Evolutionary conservation across 2,888 invertebrate species (phyloP), one percentile per base, ranked within the genome.

Genomic region (Chloroclystis v-ata): DNA sequence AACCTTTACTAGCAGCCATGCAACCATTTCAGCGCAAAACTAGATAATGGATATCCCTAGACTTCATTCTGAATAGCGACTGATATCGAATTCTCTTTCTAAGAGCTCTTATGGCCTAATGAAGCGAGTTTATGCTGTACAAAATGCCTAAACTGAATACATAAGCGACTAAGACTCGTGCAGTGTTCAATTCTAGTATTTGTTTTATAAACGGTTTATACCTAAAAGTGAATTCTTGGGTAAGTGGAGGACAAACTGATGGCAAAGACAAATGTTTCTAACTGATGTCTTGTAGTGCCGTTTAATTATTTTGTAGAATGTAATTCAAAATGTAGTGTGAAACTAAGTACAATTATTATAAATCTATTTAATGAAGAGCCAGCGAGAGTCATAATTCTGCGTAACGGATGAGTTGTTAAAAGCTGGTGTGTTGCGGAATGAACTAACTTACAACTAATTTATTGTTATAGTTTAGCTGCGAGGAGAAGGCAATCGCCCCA

Each of bases 391-490:
- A 56, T 68, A 69, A 70, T 67, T 67, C 64, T 56, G 49, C 58
- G 65, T 74, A 72, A 75, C 72, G 71, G 70, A 72, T 70, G 67
- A 75, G 71, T 67, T 73, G 73, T 74, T 75, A 73, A 79, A 75
- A 71, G 68, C 62, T 61, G 63, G 63, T 61, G 60, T 71, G 69
- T 71, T 64, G 69, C 61, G 65, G 65, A 67, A 63, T 58, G 69
- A 69, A 73, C 73, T 69, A 78, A 78, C 72, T 79, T 79, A 69
- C 67, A 57, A 56, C 56, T 67, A 77, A 81, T 81, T 80, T 80
- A 82, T 77, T 72, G 78, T 76, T 78, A 79, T 78, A 80, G 79
- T 78, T 78, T 71, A 69, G 72, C 75, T 71, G n/a, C n/a, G n/a
- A n/a, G n/a, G n/a, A 72, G 74, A 72, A 71, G 66, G 72, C 70